phyloP scores from a whole-genome alignment of 2,113 vertebrate genomes.

The Todiramphus chloris region DNA sequence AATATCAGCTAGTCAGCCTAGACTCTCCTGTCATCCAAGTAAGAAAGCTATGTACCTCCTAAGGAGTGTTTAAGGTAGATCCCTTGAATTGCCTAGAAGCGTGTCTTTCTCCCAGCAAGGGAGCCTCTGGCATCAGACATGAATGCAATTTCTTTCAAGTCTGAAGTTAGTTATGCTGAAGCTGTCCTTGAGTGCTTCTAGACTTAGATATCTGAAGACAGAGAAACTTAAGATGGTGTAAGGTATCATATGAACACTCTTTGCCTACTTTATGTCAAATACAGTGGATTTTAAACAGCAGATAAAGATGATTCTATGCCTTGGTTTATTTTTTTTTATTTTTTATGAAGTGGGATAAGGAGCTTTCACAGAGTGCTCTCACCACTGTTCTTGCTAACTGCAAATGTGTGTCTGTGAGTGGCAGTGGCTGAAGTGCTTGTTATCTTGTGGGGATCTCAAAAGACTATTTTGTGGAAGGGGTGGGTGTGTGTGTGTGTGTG shows the following conservation, averaged over 20 bases:
- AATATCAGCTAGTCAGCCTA: not conserved
- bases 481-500: too few species aligned
- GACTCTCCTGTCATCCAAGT: not conserved
- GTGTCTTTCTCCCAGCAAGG: not conserved
- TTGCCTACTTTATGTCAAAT: not conserved
- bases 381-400: not conserved
- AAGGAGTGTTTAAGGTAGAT: not conserved
- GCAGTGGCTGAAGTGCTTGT: not conserved
- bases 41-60: not conserved
- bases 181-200: not conserved
- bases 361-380: not conserved
- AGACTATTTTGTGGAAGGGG: not conserved
- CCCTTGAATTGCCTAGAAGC: not conserved
- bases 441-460: not conserved
- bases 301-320: not conserved
- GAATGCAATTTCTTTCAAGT: not conserved
- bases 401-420: not conserved
- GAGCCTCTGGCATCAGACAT: not conserved
- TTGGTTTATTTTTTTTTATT: not conserved
- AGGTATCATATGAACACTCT: not conserved
- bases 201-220: not conserved
- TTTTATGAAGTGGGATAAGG: not conserved
- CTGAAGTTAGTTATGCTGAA: not conserved
- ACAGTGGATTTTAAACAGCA: not conserved
- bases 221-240: not conserved